These are phyloP conservation scores for Sialis fuliginosa DNA, from an alignment of 2,888 invertebrate species.

Conservation along the genomic window DNA sequence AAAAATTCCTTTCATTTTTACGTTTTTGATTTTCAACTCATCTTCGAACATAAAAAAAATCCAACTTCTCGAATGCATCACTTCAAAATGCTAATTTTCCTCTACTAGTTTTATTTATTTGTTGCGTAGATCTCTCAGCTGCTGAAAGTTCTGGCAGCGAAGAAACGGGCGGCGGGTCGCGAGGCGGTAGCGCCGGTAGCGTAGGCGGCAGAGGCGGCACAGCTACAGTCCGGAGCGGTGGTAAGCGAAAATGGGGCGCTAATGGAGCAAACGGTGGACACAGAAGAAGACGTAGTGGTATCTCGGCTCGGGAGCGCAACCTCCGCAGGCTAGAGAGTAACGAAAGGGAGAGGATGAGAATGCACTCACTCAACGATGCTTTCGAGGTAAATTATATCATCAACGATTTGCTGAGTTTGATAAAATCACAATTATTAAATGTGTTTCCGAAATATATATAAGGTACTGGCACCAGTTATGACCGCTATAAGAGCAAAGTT, in stretches of 20 bases:
- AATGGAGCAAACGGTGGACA: slow-evolving; percentile 24
- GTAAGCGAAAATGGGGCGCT: slow-evolving; percentile 20
- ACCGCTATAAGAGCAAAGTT: too few species aligned
- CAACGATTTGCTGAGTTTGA: neutral
- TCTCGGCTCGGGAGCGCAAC: slow-evolving; percentile 51
- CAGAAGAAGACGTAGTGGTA: slow-evolving; percentile 35
- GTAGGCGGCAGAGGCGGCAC: slow-evolving; percentile 6
- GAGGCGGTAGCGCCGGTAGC: neutral
- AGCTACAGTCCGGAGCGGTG: slow-evolving; percentile 1
- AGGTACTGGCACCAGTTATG: too few species aligned
- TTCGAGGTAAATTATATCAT: slow-evolving; percentile 38
- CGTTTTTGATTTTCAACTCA: too few species aligned
- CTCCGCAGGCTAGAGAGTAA: slow-evolving; percentile 58
- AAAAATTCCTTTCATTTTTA: too few species aligned
- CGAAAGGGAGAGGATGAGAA: slow-evolving; percentile 60
- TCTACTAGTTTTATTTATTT: too few species aligned
- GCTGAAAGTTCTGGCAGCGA: slow-evolving; percentile 4
- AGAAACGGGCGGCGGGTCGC: neutral
- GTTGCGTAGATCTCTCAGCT: slow-evolving; percentile 1
- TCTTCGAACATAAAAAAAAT: too few species aligned
- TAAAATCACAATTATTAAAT: slow-evolving; percentile 2
- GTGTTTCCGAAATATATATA: too few species aligned
- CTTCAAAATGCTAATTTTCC: too few species aligned
- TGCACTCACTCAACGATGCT: slow-evolving; percentile 65
- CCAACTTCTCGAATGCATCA: too few species aligned